A percentile compares a stretch with the other conserved stretches of the same genome.
Conservation (phyloP, 2,888 invertebrate genomes). For the Sericinus montela region DNA sequence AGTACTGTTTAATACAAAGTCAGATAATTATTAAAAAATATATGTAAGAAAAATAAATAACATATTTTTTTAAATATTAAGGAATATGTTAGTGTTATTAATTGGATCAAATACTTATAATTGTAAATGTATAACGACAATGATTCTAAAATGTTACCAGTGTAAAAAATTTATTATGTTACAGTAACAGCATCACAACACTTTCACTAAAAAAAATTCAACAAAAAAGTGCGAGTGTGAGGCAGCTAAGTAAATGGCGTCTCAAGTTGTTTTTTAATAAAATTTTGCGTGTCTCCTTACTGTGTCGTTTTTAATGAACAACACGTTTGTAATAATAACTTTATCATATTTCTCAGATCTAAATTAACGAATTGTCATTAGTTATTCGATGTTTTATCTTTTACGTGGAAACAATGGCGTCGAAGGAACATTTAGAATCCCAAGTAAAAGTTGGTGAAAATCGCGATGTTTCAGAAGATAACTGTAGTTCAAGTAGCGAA, state of each 20-base stretch:
- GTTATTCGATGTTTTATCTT: slow-evolving; percentile 49
- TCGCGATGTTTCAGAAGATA: slow-evolving; percentile 51
- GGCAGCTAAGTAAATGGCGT: slow-evolving; percentile 71
- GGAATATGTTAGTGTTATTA: too few relatives aligned
- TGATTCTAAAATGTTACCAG: slow-evolving; percentile 31
- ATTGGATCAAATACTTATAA: too few relatives aligned
- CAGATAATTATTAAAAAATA: too few relatives aligned
- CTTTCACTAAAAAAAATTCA: slow-evolving; percentile 37
- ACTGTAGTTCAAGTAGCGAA: slow-evolving; percentile 47
- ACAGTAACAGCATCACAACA: slow-evolving; percentile 35
- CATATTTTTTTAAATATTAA: not conserved
- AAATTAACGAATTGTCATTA: slow-evolving; percentile 54
- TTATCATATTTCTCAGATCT: slow-evolving; percentile 43
- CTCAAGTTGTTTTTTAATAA: slow-evolving; percentile 75
- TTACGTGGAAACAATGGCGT: slow-evolving; percentile 72
- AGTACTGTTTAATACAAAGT: too few relatives aligned
- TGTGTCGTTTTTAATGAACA: slow-evolving; percentile 39
- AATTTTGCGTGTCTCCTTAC: slow-evolving; percentile 60
- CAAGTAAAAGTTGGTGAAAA: slow-evolving; percentile 70
- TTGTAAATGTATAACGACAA: too few relatives aligned
- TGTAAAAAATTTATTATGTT: slow-evolving; percentile 33
- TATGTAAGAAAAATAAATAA: too few relatives aligned
- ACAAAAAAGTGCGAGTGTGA: slow-evolving; percentile 45
- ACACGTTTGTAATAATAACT: slow-evolving; percentile 40
- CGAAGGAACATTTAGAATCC: slow-evolving; percentile 61